A percentile compares a stretch with the other conserved stretches of the same genome.
Evolutionary conservation across 1,140 invertebrate species (phyloP).

Genomic region (Ceratosolen fusciceps): DNA sequence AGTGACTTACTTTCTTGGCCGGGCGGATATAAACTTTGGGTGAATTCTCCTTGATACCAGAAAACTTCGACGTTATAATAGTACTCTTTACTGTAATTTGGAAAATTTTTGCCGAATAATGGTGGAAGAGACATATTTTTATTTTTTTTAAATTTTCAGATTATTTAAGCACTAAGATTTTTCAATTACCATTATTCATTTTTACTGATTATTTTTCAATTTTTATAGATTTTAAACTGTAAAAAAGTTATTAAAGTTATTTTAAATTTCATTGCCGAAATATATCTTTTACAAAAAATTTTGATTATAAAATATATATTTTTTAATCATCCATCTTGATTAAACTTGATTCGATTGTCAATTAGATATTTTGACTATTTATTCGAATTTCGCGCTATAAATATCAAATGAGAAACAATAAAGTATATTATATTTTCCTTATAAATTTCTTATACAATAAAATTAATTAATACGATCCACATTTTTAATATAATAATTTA

Average conservation of each 20-base stretch:
- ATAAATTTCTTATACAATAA: neutral
- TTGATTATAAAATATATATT: conserved; percentile 19
- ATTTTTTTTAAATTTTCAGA: neutral
- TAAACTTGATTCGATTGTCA: conserved; percentile 38
- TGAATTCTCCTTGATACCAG: conserved; percentile 66
- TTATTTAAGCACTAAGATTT: conserved; percentile 9
- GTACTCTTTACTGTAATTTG: conserved; percentile 59
- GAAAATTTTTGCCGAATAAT: conserved; percentile 56
- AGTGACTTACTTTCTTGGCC: conserved; percentile 63
- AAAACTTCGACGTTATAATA: conserved; percentile 55
- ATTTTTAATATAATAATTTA: neutral
- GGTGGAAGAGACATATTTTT: conserved; percentile 60
- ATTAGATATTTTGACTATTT: conserved; percentile 33
- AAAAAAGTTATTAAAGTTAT: neutral
- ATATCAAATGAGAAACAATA: conserved; percentile 1
- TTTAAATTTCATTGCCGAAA: conserved; percentile 36
- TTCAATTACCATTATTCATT: neutral
- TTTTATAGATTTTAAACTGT: neutral
- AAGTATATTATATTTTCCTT: neutral
- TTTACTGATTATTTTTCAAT: conserved; percentile 20
- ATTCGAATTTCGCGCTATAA: conserved; percentile 38
- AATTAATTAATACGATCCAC: neutral
- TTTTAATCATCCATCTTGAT: conserved; percentile 30
- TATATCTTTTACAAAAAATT: conserved; percentile 14
- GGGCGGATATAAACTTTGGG: conserved; percentile 68